Base-by-base conservation (phyloP, 2,888 invertebrate species). In the Ceratothoa steindachneri region DNA sequence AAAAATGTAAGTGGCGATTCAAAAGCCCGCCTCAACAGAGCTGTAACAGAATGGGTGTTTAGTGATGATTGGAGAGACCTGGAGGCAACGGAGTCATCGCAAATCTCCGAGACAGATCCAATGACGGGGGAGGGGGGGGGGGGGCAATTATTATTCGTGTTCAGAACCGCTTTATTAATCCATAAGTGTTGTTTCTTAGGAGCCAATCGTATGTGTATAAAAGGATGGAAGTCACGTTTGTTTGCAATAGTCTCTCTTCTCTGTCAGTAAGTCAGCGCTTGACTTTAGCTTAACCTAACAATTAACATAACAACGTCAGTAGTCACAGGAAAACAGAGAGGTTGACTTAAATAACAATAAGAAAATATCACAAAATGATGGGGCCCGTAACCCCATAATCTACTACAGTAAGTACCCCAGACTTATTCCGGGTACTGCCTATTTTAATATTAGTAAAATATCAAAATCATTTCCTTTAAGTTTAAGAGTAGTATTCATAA, bases 321-420 rank as follows among this genome's bases (percentile, higher is more conserved):
- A 78, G 78, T 78, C 75, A 78, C 78, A 78, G 75, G 72, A 77
- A 78, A 78, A 78, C 78, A 78, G 75, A 78, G 75, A 78, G 72
- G 72, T 78, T 72, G 78, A 78, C 78, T 78, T 78, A 78, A 78
- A 75, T 75, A 78, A 78, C 78, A 75, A 78, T 78, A 78, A 78
- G 78, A 78, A 78, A 78, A 78, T 78, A 78, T 78, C 78, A 78
- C 78, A 78, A 78, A 78, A 78, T 78, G 75, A 75, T 75, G 53
- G 75, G 78, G 78, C 71, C 52, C 66, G 64, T 71, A 30, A 68
- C 71, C 76, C 76, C 76, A 71, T 65, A 73, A 73, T 73, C 73
- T 77, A 77, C 76, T 77, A 77, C 76, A 68, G 29, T 27, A 60
- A 24, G 60, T 24, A 60, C 65, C 67, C 68, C 68, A n/a, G 68